phyloP scores from a whole-genome alignment of 2,797 vertebrate genomes.

The Fistularia commersonii region DNA sequence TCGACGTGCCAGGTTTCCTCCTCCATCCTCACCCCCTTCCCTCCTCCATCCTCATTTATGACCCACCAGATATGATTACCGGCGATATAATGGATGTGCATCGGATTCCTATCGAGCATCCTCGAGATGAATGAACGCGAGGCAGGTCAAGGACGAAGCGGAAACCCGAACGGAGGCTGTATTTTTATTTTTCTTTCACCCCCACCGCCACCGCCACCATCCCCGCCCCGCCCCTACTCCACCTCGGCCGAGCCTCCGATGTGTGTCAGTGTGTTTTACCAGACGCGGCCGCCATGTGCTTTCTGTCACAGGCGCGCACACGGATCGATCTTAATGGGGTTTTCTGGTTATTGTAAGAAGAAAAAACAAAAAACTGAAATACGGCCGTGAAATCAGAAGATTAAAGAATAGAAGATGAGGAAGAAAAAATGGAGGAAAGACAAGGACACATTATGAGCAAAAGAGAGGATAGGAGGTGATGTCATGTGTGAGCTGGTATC shows the following conservation, averaged over 20 bases:
- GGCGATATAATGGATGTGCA: slow-evolving; percentile 52
- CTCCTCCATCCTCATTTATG: slow-evolving; percentile 33
- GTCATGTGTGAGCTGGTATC: slow-evolving; percentile 24
- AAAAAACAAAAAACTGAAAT: background rate
- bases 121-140: slow-evolving; percentile 49
- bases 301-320: slow-evolving; percentile 46
- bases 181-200: slow-evolving; percentile 2
- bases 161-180: slow-evolving; percentile 18
- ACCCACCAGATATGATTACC: slow-evolving; percentile 59
- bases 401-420: too few species aligned
- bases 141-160: slow-evolving; percentile 38
- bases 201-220: background rate
- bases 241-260: slow-evolving; percentile 40
- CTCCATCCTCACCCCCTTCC: slow-evolving; percentile 7
- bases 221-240: too few species aligned
- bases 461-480: slow-evolving; percentile 25
- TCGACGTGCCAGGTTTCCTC: slow-evolving; percentile 36
- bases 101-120: slow-evolving; percentile 60
- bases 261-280: slow-evolving; percentile 69
- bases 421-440: too few species aligned
- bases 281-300: slow-evolving; percentile 66
- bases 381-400: background rate
- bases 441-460: too few species aligned
- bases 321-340: background rate
- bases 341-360: too few species aligned